phyloP scores from a whole-genome alignment of 2,797 vertebrate species.

The Borostomias antarcticus region DNA sequence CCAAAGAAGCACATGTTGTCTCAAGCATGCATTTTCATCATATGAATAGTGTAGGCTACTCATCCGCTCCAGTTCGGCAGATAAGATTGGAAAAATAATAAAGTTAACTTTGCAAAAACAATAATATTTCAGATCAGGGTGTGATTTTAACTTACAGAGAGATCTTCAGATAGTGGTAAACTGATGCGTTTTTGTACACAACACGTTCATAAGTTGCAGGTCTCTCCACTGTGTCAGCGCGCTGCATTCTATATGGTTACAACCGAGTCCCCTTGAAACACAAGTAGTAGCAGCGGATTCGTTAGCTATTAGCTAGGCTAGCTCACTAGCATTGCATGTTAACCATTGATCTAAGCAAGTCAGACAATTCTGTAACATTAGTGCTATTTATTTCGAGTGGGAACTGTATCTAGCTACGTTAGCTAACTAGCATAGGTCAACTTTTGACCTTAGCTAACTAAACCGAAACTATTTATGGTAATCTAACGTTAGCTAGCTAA shows the following conservation, averaged over 20 bases:
- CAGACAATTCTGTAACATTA: background rate
- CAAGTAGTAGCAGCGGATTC: too few relatives aligned
- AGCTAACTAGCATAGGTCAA: too few relatives aligned
- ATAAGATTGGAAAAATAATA: background rate
- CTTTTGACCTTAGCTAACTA: too few relatives aligned
- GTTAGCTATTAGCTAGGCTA: background rate
- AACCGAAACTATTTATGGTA: too few relatives aligned
- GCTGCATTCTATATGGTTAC: constrained; percentile 51
- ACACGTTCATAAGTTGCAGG: constrained; percentile 70
- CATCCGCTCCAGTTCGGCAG: too few relatives aligned
- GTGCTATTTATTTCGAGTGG: too few relatives aligned
- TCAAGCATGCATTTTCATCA: background rate
- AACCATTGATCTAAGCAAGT: background rate
- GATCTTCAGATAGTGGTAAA: constrained; percentile 86
- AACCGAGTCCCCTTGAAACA: constrained; percentile 11
- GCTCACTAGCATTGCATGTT: background rate
- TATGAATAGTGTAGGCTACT: background rate
- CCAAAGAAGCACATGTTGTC: background rate
- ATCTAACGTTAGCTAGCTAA: too few relatives aligned
- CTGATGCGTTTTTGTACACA: constrained; percentile 78
- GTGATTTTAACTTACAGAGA: constrained; percentile 78
- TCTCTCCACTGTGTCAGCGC: constrained; percentile 44
- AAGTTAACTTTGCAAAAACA: background rate
- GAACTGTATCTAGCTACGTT: too few relatives aligned
- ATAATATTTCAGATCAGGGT: background rate